Percentiles rank a stretch among this genome's conserved stretches.
phyloP scores from a whole-genome alignment of 2,888 invertebrate species.

The Pandemis corylana region DNA sequence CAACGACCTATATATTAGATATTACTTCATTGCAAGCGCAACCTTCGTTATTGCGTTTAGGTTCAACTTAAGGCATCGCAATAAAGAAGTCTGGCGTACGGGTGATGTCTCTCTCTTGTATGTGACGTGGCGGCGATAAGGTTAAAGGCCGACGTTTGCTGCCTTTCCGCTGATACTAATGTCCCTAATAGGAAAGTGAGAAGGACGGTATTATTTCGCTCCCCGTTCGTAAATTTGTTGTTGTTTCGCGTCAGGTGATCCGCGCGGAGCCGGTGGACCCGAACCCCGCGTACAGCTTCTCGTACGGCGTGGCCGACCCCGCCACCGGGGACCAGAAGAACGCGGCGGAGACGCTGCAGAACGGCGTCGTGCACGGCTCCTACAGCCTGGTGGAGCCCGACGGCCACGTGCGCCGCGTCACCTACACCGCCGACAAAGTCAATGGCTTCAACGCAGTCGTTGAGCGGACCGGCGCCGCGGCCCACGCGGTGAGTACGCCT shows the following conservation, averaged over 20 bases:
- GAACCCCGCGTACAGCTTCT: slow-evolving; percentile 82
- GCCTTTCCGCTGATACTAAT: too few species aligned
- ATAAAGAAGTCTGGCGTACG: too few species aligned
- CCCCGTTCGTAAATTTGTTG: too few species aligned
- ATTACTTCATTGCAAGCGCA: too few species aligned
- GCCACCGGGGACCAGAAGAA: slow-evolving; percentile 82
- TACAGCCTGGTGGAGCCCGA: slow-evolving; percentile 83
- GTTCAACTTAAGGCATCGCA: too few species aligned
- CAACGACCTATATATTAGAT: too few species aligned
- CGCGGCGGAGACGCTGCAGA: slow-evolving; percentile 78
- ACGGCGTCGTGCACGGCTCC: slow-evolving; percentile 82
- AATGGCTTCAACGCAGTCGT: slow-evolving; percentile 84
- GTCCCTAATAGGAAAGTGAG: too few species aligned
- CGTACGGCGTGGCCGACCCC: slow-evolving; percentile 81
- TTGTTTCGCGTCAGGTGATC: slow-evolving; percentile 57
- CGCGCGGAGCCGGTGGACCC: slow-evolving; percentile 80
- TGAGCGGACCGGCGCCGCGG: slow-evolving; percentile 73
- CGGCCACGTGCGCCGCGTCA: slow-evolving; percentile 78
- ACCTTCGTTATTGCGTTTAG: too few species aligned
- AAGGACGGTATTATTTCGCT: too few species aligned
- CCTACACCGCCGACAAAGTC: slow-evolving; percentile 82
- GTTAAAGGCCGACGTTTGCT: too few species aligned
- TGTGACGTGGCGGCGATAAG: too few species aligned
- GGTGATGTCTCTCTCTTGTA: too few species aligned
- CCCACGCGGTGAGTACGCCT: slow-evolving; percentile 66